Evolutionary conservation across 2,113 vertebrate genomes (phyloP), one percentile per base, ranked within the genome.

Genomic region (Taurulus bubalis): DNA sequence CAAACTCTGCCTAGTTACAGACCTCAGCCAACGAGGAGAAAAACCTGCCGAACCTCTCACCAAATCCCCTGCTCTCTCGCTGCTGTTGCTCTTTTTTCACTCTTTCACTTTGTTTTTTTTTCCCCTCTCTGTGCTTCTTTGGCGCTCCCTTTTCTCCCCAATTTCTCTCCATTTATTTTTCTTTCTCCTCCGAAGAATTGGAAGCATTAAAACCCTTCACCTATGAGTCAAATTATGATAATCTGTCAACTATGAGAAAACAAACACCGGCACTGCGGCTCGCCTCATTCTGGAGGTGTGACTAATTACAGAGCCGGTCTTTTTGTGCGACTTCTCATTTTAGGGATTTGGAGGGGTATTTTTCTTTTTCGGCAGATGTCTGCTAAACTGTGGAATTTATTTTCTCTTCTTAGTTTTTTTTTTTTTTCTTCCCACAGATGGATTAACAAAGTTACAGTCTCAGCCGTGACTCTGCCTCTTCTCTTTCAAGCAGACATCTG

Each of bases 1-100:
- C 77, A 40, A 77, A 93, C 76, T 89, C 90, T 91, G 91, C 89
- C 89, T 84, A 79, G 85, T 89, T 82, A 91, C 87, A 90, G 89
- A 76, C 82, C 34, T 76, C 90, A 79, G 79, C 87, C 84, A 89
- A 79, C 80, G 28, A 89, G 79, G 32, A 78, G 71, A 85, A 78
- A 55, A 91, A 82, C 67, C 77, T 79, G 80, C 77, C 60, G 47
- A 86, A 80, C 63, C 56, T 68, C 63, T 70, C 84, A 80, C 85
- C 84, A 81, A 81, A 87, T 79, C 83, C 81, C 65, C 69, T 10
- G 49, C 80, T 81, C 65, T 65, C 77, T 62, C 77, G 14, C 8
- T 66, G 77, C 80, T 62, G 32, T 59, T 30, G 28, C 74, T 36
- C 67, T 30, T 1, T 26, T 67, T 10, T 20, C 32, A 12, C 53